A percentile compares a stretch with the other conserved stretches of the same genome.
These are phyloP conservation scores for Tragulus kanchil DNA, from an alignment of 2,113 vertebrate genomes.

Conservation along the genomic window DNA sequence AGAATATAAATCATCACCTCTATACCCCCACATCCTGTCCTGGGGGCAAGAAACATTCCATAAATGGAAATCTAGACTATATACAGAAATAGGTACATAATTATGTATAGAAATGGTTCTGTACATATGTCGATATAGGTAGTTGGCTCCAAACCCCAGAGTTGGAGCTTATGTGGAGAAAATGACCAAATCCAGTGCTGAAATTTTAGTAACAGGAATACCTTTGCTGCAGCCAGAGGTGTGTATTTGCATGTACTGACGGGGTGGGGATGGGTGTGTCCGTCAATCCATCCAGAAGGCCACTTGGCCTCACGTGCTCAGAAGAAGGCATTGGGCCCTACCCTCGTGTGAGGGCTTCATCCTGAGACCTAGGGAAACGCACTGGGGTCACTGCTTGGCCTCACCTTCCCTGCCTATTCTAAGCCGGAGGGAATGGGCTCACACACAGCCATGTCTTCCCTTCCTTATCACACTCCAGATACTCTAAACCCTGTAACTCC, in stretches of 20 bases:
- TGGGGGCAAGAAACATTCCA: background rate
- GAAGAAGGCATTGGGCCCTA: background rate
- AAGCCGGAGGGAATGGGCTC: background rate
- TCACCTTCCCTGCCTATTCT: background rate
- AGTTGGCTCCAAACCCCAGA: background rate
- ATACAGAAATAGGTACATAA: too few relatives aligned
- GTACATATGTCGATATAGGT: background rate
- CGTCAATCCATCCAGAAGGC: background rate
- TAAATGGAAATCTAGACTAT: background rate
- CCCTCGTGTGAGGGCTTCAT: background rate
- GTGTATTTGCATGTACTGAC: background rate
- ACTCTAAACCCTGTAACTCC: background rate
- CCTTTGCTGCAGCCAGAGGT: background rate
- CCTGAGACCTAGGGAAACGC: background rate
- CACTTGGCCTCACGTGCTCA: background rate
- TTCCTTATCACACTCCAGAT: background rate
- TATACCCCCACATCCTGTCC: too few relatives aligned
- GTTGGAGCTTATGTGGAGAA: background rate
- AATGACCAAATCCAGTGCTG: background rate
- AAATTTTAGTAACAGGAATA: background rate
- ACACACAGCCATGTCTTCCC: background rate
- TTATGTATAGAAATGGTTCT: background rate
- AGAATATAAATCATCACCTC: background rate
- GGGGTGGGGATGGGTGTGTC: fast-evolving
- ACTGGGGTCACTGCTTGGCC: background rate